Percentiles rank a stretch among this genome's conserved stretches.
Evolutionary conservation across 1,140 invertebrate genomes (phyloP).

Genomic region (Drosophila varians): DNA sequence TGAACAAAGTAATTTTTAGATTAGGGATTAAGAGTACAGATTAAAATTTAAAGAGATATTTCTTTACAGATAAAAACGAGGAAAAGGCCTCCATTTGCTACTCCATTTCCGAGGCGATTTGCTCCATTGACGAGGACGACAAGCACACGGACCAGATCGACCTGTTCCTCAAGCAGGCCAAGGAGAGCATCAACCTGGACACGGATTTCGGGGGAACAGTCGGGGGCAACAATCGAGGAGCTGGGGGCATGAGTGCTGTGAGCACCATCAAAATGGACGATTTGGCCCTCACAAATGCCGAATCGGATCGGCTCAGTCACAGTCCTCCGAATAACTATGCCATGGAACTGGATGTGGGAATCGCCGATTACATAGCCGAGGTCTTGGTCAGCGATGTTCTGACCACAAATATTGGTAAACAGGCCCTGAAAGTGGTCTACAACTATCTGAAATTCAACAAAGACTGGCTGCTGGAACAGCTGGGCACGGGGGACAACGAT

Average conservation of each 20-base stretch:
- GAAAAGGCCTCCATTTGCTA: slow-evolving; percentile 83
- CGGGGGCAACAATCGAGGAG: slow-evolving; percentile 31
- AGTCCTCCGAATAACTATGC: slow-evolving; percentile 79
- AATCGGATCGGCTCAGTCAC: slow-evolving; percentile 70
- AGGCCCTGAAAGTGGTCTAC: slow-evolving; percentile 85
- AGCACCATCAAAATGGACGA: slow-evolving; percentile 82
- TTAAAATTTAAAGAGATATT: neutral
- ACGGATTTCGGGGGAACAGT: slow-evolving; percentile 53
- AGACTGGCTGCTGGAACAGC: slow-evolving; percentile 87
- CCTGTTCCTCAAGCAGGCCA: slow-evolving; percentile 85
- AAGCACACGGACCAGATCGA: slow-evolving; percentile 89
- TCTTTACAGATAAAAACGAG: slow-evolving; percentile 42
- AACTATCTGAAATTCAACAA: slow-evolving; percentile 88
- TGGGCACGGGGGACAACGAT: slow-evolving; percentile 84
- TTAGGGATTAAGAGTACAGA: neutral
- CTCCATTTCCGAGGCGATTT: slow-evolving; percentile 89
- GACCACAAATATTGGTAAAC: slow-evolving; percentile 84
- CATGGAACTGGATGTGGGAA: slow-evolving; percentile 83
- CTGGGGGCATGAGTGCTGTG: slow-evolving; percentile 69
- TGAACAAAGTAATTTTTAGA: slow-evolving; percentile 76
- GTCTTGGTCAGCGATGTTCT: slow-evolving; percentile 85
- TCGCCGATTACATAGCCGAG: slow-evolving; percentile 84
- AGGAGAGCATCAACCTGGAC: slow-evolving; percentile 82
- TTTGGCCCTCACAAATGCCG: slow-evolving; percentile 68
- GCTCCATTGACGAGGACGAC: slow-evolving; percentile 90